Evolutionary conservation across 2,113 vertebrate genomes (phyloP).

Genomic region (Nerophis ophidion): DNA sequence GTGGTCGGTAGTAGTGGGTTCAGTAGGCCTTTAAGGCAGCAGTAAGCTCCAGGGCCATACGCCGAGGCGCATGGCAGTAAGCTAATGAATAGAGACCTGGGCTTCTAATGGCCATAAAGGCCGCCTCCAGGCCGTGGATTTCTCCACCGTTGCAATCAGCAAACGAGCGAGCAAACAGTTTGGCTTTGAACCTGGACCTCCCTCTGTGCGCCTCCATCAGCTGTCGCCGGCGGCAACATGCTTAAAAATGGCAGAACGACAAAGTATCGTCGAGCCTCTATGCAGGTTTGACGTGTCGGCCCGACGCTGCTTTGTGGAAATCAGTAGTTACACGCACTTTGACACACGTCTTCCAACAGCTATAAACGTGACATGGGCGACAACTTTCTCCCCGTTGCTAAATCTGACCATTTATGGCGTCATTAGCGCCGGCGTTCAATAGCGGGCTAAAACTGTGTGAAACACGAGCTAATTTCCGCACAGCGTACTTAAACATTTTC

Average conservation of each 20-base stretch:
- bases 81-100: constrained; percentile 55
- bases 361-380: constrained; percentile 34
- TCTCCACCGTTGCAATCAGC: constrained; percentile 53
- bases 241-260: neutral
- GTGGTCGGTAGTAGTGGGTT: no score
- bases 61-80: constrained; percentile 25
- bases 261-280: neutral
- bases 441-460: constrained; percentile 49
- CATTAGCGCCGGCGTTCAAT: constrained; percentile 58
- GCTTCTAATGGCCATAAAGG: constrained; percentile 57
- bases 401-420: constrained; percentile 40
- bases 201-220: constrained; percentile 47
- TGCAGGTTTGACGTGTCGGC: neutral
- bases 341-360: neutral
- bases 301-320: no score
- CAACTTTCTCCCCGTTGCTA: constrained; percentile 52
- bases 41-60: constrained; percentile 57
- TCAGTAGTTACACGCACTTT: neutral
- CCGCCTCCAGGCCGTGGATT: constrained; percentile 52
- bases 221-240: constrained; percentile 43
- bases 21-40: constrained; percentile 12
- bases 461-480: constrained; percentile 68
- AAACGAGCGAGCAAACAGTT: constrained; percentile 42
- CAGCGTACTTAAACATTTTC: constrained; percentile 71
- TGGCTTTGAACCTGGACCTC: constrained; percentile 52